A percentile compares a stretch with the other conserved stretches of the same genome.
phyloP scores from a whole-genome alignment of 2,888 invertebrate species.

The Nemotelus nigrinus region DNA sequence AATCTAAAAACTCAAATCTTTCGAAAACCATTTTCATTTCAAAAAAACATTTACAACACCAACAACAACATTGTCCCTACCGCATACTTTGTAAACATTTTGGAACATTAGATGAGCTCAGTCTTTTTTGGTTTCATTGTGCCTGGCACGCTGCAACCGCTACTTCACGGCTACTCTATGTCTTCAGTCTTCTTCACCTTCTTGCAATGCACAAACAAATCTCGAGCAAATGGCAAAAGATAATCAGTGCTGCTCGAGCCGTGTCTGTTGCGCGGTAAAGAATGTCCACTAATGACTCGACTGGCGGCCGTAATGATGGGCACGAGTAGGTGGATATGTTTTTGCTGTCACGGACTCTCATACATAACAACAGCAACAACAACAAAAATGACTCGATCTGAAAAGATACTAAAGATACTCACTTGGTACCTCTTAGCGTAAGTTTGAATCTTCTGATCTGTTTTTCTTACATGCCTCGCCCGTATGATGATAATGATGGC shows the following conservation, averaged over 20 bases:
- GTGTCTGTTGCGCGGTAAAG: constrained; percentile 42
- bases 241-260: constrained; percentile 38
- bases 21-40: not conserved
- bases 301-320: constrained; percentile 44
- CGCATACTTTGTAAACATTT: constrained; percentile 26
- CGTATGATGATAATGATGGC: too few species aligned
- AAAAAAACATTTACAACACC: not conserved
- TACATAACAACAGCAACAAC: constrained; percentile 30
- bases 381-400: constrained; percentile 27
- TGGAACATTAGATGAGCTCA: constrained; percentile 1
- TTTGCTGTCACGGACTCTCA: constrained; percentile 43
- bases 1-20: too few species aligned
- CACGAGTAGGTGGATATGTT: constrained; percentile 45
- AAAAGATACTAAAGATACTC: constrained; percentile 7
- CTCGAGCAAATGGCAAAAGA: constrained; percentile 43
- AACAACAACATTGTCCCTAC: not conserved
- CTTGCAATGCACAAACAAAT: constrained; percentile 34
- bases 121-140: constrained; percentile 16
- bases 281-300: constrained; percentile 44
- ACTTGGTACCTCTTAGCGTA: not conserved
- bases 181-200: constrained; percentile 1
- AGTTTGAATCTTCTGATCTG: not conserved
- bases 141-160: not conserved
- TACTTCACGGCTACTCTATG: not conserved
- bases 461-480: not conserved